These are phyloP conservation scores for Lindbergichthys nudifrons DNA, from an alignment of 2,797 vertebrate species.

Conservation along the genomic window DNA sequence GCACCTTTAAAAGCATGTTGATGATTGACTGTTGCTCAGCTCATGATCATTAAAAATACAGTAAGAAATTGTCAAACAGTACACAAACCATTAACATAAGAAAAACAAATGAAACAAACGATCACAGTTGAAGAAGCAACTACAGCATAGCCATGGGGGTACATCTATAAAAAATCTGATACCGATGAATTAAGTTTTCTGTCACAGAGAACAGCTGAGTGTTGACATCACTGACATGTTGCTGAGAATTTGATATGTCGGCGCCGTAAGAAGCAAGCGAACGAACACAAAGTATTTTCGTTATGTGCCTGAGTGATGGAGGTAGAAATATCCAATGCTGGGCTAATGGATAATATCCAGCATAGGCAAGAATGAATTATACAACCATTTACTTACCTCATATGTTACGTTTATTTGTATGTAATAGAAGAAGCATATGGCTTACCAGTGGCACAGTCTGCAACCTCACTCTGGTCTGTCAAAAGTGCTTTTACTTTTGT, in stretches of 20 bases:
- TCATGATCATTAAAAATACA: conserved; percentile 56
- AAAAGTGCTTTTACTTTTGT: conserved; percentile 45
- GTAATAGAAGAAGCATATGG: conserved; percentile 62
- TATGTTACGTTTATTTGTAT: conserved; percentile 16
- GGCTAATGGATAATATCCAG: conserved; percentile 57
- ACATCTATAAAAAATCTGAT: conserved; percentile 56
- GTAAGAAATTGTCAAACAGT: conserved; percentile 55
- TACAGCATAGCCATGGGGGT: conserved; percentile 66
- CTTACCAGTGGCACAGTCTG: conserved; percentile 67
- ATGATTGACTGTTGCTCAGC: conserved; percentile 43
- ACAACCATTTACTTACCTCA: conserved; percentile 42
- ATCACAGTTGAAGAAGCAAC: conserved; percentile 68
- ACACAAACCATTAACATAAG: conserved; percentile 55
- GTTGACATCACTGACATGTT: conserved; percentile 42
- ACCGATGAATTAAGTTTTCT: conserved; percentile 41
- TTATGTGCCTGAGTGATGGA: conserved; percentile 77
- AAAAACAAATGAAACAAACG: conserved; percentile 34
- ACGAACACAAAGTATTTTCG: conserved; percentile 30
- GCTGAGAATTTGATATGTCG: conserved; percentile 64
- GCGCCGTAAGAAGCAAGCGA: conserved; percentile 40
- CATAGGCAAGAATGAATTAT: conserved; percentile 53
- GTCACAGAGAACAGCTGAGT: conserved; percentile 49
- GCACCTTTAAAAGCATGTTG: conserved; percentile 74
- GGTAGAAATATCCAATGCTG: conserved; percentile 75
- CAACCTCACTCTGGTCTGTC: conserved; percentile 51